Evolutionary conservation across 2,888 invertebrate genomes (phyloP), one percentile per base, ranked within the genome.

Genomic region (Agelastica alni): DNA sequence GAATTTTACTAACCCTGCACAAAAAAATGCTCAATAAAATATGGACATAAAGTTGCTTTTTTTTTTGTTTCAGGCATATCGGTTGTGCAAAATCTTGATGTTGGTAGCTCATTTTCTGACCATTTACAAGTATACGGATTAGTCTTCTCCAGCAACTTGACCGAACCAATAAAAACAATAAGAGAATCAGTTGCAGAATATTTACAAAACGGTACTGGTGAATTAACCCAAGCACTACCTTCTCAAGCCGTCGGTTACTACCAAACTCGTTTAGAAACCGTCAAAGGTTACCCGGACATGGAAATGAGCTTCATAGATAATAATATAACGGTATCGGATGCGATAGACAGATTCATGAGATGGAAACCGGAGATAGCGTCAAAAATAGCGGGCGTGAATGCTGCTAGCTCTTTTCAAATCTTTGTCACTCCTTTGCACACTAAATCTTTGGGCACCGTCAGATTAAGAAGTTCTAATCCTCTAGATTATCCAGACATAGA

Each of bases 101-200:
- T 91, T 0, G 91, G 91, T 2, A 81, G 83, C 64, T 89, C 89
- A 72, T 79, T 91, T 0, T 89, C 88, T 70, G 91, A 91, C 71
- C 91, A 91, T 66, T 79, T 88, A 2, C 85, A 85, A 1, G 82
- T 88, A 56, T 83, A 84, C 2, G 87, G 86, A 2, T 76, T 89
- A 47, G 85, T 84, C 0, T 90, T 90, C 67, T 77, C 85, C 42
- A 82, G 87, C 2, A 87, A 89, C 66, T 81, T 83, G 43, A 81
- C 82, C 2, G 75, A 58, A 9, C 53, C 60, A 4, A 37, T 45
- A 1, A 36, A 51, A 22, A 30, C 52, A 2, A 16, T 62, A n/a
- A 47, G 32, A 9, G 46, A 84, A 53, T 84, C 83, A 14, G 77
- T 87, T 2, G 81, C 83, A 56, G 86, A 63, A 1, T 65, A 52